Evolutionary conservation across 64 coral and sea anemone genomes (phyloP).

Genomic region (Orbicella faveolata): DNA sequence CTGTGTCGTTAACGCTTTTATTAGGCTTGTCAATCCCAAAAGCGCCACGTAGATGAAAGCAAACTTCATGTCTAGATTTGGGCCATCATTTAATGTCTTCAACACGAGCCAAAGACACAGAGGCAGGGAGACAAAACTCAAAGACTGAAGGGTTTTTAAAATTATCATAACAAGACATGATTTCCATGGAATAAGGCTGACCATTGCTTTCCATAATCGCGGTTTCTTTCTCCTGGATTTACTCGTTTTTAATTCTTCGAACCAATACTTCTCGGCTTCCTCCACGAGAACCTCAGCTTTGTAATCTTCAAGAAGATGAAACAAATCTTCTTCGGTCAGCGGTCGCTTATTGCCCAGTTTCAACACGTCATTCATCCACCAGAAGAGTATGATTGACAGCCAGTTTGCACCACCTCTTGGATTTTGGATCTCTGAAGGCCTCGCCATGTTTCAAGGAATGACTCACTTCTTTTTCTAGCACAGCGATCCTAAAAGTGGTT

Average conservation of each 20-base stretch:
- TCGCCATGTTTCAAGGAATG: not conserved
- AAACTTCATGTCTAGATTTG: not conserved
- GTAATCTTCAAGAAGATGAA: not conserved
- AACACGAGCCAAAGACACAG: not conserved
- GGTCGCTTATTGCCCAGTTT: not conserved
- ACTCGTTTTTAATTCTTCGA: constrained; percentile 24
- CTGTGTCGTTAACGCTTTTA: constrained; percentile 13
- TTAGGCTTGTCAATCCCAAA: not conserved
- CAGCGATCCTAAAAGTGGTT: no score
- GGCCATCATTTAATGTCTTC: not conserved
- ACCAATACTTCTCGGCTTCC: constrained; percentile 15
- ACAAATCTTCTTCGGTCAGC: not conserved
- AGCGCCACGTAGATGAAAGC: constrained; percentile 2
- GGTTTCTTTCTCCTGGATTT: not conserved
- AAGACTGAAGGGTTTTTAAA: constrained; percentile 10
- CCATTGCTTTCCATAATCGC: constrained; percentile 28
- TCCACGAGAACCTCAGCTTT: not conserved
- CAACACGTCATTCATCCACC: constrained; percentile 3
- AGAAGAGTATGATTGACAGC: constrained; percentile 48
- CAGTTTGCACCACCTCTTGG: constrained; percentile 35
- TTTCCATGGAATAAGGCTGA: constrained; percentile 1
- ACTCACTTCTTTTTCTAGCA: no score
- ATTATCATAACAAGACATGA: constrained; percentile 18
- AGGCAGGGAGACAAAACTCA: constrained; percentile 18
- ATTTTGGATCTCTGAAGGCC: not conserved